A percentile compares a stretch with the other conserved stretches of the same genome.
phyloP scores from a whole-genome alignment of 2,797 vertebrate species.

The Hydrolagus colliei region DNA sequence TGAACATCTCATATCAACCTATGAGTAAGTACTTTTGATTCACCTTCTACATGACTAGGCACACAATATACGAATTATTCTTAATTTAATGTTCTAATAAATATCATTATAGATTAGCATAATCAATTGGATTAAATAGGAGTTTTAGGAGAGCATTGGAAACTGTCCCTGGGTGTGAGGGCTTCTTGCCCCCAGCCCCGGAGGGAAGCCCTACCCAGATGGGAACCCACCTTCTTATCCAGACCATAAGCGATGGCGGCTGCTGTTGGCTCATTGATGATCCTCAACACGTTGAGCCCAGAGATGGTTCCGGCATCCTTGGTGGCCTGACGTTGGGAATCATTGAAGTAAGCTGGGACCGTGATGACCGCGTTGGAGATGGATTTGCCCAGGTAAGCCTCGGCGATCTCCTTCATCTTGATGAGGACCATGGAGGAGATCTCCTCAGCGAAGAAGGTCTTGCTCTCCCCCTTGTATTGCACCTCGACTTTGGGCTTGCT shows the following conservation, averaged over 20 bases:
- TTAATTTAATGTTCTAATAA: too few species aligned
- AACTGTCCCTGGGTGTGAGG: too few species aligned
- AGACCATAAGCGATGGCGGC: slow-evolving; percentile 31
- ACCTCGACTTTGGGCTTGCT: slow-evolving; percentile 7
- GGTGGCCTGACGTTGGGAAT: slow-evolving; percentile 28
- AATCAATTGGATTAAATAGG: too few species aligned
- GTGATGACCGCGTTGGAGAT: slow-evolving; percentile 35
- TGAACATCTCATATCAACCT: too few species aligned
- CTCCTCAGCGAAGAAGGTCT: slow-evolving; percentile 25
- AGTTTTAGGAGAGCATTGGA: too few species aligned
- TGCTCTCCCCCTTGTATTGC: slow-evolving; percentile 15
- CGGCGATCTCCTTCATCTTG: slow-evolving; percentile 37
- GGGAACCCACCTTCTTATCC: slow-evolving; percentile 17
- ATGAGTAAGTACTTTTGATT: too few species aligned
- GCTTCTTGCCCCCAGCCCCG: too few species aligned
- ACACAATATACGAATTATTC: too few species aligned
- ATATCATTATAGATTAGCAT: too few species aligned
- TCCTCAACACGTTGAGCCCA: slow-evolving; percentile 29
- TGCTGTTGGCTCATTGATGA: slow-evolving; percentile 30
- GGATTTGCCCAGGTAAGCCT: slow-evolving; percentile 47
- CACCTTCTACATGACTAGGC: too few species aligned
- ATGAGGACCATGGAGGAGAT: slow-evolving; percentile 26
- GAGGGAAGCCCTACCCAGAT: too few species aligned
- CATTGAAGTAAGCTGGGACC: slow-evolving; percentile 28
- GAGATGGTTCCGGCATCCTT: slow-evolving; percentile 18